These are phyloP conservation scores for Chaenodraco wilsoni DNA, from an alignment of 2,797 vertebrate species.

Conservation along the genomic window DNA sequence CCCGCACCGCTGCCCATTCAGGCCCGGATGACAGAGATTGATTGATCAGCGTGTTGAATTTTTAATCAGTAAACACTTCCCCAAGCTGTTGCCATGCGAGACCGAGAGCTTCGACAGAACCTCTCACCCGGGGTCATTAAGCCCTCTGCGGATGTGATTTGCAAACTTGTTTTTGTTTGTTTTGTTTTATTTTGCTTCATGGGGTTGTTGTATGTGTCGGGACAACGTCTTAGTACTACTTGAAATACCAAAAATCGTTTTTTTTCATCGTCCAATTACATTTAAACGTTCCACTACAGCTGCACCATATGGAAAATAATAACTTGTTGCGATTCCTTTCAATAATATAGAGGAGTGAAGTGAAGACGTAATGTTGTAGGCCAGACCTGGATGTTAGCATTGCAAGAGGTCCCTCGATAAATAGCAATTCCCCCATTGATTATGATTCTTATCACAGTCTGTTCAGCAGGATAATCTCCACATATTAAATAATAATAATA, in stretches of 20 bases:
- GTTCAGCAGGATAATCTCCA: no score
- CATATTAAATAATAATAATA: no score
- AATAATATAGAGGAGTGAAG: no score
- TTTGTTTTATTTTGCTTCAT: background rate
- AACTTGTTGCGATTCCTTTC: no score
- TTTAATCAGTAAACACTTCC: slow-evolving; percentile 67
- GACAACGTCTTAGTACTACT: background rate
- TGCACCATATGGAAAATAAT: no score
- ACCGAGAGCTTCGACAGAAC: slow-evolving; percentile 50
- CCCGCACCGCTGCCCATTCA: slow-evolving; percentile 26
- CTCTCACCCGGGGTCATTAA: slow-evolving; percentile 55
- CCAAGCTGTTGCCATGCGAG: slow-evolving; percentile 53
- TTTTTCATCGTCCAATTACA: background rate
- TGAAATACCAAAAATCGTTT: background rate
- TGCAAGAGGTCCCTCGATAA: no score
- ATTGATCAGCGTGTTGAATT: slow-evolving; percentile 76
- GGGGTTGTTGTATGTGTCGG: no score
- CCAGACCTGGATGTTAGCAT: no score
- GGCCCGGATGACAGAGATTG: slow-evolving; percentile 75
- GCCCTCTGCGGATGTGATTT: slow-evolving; percentile 8
- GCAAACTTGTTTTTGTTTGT: slow-evolving; percentile 9
- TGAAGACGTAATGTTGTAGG: no score
- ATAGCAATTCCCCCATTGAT: no score
- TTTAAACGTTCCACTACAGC: background rate
- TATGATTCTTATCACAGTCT: no score